Percentiles rank a stretch among this genome's conserved stretches.
Conservation (phyloP, 1,140 invertebrate genomes). For the Drosophila kepulauana region DNA sequence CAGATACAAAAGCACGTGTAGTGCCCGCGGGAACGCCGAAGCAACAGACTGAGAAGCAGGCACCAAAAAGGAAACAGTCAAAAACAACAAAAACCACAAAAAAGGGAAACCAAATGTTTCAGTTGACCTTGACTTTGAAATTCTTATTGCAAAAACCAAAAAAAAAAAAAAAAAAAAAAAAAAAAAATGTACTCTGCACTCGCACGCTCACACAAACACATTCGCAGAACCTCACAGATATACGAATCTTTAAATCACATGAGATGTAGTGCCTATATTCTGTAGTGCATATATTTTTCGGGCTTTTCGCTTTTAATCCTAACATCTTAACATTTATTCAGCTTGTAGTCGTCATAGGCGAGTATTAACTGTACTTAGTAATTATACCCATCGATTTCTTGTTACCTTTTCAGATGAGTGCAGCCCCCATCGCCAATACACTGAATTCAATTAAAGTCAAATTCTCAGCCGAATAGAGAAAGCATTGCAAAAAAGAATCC, state of each 20-base stretch:
- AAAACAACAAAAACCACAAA: conserved; percentile 14
- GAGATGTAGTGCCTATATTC: conserved; percentile 11
- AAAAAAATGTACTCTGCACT: conserved; percentile 48
- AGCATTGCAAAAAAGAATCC: conserved; percentile 14
- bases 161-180: conserved; percentile 48
- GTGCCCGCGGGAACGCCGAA: conserved; percentile 36
- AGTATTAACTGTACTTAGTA: conserved; percentile 15
- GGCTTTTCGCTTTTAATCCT: conserved; percentile 12
- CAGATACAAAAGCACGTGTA: conserved; percentile 62
- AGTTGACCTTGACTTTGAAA: conserved; percentile 78
- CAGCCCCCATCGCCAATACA: conserved; percentile 17
- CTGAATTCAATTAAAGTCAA: conserved; percentile 20
- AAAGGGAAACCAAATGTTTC: conserved; percentile 63
- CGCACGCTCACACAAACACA: conserved; percentile 10
- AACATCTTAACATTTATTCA: conserved; percentile 1
- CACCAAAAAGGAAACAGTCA: conserved; percentile 34
- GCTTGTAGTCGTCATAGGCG: conserved; percentile 9
- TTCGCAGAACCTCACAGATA: neutral
- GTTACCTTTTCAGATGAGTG: conserved; percentile 54
- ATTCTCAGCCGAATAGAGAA: conserved; percentile 23
- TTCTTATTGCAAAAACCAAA: conserved; percentile 71
- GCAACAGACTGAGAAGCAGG: conserved; percentile 40
- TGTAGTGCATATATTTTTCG: conserved; percentile 1
- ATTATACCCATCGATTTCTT: conserved; percentile 38
- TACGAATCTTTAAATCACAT: conserved; percentile 20